Conservation (phyloP, 1,140 invertebrate species). For the Oedothorax gibbosus region DNA sequence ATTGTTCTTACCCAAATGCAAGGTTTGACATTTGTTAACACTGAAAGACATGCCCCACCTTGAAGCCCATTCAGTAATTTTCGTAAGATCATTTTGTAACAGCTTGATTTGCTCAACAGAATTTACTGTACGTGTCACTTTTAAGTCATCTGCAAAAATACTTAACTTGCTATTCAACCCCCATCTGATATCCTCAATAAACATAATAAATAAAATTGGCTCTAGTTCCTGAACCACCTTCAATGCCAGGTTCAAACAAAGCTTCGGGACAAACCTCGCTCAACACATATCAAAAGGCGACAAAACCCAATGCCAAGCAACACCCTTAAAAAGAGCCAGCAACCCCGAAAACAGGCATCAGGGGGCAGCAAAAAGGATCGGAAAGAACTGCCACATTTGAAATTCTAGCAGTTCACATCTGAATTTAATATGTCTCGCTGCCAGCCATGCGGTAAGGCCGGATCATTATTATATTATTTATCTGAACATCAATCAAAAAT, state of each 20-base stretch:
- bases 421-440: conserved; percentile 59
- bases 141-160: too few relatives aligned
- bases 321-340: not conserved
- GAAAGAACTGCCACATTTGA: conserved; percentile 58
- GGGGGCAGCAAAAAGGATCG: conserved; percentile 29
- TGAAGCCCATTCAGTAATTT: too few relatives aligned
- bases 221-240: not conserved
- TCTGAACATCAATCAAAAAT: conserved; percentile 62
- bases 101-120: too few relatives aligned
- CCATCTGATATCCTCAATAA: too few relatives aligned
- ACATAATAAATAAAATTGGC: too few relatives aligned
- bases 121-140: too few relatives aligned
- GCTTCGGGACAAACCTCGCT: too few relatives aligned
- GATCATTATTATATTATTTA: conserved; percentile 62
- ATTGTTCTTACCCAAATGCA: too few relatives aligned
- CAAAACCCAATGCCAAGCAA: conserved; percentile 9
- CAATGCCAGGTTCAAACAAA: not conserved
- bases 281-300: not conserved
- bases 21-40: too few relatives aligned
- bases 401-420: conserved; percentile 61
- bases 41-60: too few relatives aligned
- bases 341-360: conserved; percentile 58
- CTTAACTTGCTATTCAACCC: too few relatives aligned
- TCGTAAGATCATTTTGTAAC: too few relatives aligned
- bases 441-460: conserved; percentile 49